A percentile compares a stretch with the other conserved stretches of the same genome.
Evolutionary conservation across 2,113 vertebrate species (phyloP).

Genomic region (Bettongia penicillata): DNA sequence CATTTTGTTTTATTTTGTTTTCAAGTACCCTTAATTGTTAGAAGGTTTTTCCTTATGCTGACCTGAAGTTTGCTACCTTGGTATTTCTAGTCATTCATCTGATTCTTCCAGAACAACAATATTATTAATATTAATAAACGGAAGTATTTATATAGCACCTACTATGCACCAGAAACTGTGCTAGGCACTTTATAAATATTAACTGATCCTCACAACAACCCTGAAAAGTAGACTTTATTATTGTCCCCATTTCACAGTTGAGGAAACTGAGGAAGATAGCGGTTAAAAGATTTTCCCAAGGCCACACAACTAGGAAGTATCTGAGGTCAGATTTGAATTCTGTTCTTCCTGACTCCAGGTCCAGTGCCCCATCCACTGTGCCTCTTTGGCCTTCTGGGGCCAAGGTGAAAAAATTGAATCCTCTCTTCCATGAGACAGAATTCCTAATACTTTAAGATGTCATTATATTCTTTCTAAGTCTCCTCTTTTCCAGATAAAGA

Average conservation of each 20-base stretch:
- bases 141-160: background rate
- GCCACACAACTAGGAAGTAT: too few relatives aligned
- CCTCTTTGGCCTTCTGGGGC: too few relatives aligned
- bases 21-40: background rate
- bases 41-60: background rate
- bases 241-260: background rate
- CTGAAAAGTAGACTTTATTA: background rate
- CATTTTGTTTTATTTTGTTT: background rate
- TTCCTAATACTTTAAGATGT: background rate
- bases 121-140: background rate
- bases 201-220: background rate
- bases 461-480: background rate
- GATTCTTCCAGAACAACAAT: background rate
- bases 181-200: background rate
- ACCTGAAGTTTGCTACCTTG: conserved; percentile 7
- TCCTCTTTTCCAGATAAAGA: background rate
- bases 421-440: background rate
- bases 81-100: background rate
- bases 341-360: too few relatives aligned
- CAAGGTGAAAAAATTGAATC: background rate
- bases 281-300: background rate
- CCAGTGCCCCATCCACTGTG: too few relatives aligned
- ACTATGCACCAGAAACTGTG: background rate
- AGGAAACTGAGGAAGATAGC: background rate
- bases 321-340: too few relatives aligned